phyloP scores from a whole-genome alignment of 2,888 invertebrate species.

The Aporophyla lueneburgensis region DNA sequence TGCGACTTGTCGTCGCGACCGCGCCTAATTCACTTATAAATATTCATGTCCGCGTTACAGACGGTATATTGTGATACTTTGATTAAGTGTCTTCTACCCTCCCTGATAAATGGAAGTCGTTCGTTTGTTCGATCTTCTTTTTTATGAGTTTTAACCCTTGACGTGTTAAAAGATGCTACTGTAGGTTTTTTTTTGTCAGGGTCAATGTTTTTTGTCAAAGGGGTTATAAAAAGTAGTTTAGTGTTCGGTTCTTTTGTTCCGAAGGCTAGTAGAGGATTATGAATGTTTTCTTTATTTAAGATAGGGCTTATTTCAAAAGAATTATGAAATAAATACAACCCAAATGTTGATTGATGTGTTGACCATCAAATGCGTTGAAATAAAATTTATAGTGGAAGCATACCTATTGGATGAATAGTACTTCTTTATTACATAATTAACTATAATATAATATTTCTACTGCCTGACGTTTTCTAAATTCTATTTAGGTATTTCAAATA shows the following conservation, averaged over 20 bases:
- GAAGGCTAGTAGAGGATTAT: slow-evolving; percentile 15
- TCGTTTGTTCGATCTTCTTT: slow-evolving; percentile 52
- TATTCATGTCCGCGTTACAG: slow-evolving; percentile 85
- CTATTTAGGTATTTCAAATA: neutral
- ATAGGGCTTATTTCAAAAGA: neutral
- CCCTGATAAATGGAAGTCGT: slow-evolving; percentile 80
- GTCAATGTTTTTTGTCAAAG: slow-evolving; percentile 14
- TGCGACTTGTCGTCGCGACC: slow-evolving; percentile 76
- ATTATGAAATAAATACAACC: neutral
- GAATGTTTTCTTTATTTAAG: slow-evolving; percentile 20
- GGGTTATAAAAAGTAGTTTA: slow-evolving; percentile 23
- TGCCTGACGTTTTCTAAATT: neutral
- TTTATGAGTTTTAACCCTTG: slow-evolving; percentile 56
- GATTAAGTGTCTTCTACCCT: slow-evolving; percentile 87
- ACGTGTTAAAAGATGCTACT: slow-evolving; percentile 70
- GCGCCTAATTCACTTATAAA: slow-evolving; percentile 86
- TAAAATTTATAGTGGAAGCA: neutral
- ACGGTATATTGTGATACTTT: slow-evolving; percentile 88
- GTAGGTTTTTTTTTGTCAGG: slow-evolving; percentile 49
- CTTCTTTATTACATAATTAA: neutral
- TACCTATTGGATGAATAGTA: neutral
- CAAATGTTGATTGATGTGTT: neutral
- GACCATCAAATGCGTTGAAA: neutral
- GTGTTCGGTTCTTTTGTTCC: slow-evolving; percentile 29
- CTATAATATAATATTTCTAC: neutral